Evolutionary conservation across 2,113 vertebrate genomes (phyloP).

Genomic region (Hyperopisus bebe): DNA sequence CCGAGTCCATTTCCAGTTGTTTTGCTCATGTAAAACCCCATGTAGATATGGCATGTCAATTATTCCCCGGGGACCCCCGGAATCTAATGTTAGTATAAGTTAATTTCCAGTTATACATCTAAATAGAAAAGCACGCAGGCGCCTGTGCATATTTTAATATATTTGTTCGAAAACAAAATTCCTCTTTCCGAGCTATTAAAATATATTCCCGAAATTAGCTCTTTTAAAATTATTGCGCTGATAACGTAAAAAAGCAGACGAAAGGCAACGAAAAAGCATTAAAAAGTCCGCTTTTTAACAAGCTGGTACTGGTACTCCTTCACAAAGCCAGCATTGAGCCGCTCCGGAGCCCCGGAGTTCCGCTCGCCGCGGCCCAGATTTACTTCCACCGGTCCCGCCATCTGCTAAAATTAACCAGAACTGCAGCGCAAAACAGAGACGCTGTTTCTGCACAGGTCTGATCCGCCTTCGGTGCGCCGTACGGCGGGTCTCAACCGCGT

Average conservation of each 20-base stretch:
- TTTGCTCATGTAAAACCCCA: neutral
- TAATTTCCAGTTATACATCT: neutral
- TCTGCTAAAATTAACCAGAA: neutral
- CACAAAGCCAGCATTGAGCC: conserved; percentile 18
- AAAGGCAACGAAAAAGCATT: neutral
- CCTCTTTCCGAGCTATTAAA: neutral
- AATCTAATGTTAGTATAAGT: neutral
- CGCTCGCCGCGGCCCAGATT: neutral
- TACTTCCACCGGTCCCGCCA: neutral
- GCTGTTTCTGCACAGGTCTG: neutral
- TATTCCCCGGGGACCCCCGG: neutral
- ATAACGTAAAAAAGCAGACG: neutral
- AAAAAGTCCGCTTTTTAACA: neutral
- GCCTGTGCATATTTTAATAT: neutral
- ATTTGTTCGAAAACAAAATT: neutral
- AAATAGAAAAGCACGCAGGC: neutral
- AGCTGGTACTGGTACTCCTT: neutral
- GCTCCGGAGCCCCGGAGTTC: neutral
- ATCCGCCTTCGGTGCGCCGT: neutral
- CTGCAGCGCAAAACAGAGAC: neutral
- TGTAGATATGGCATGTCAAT: neutral
- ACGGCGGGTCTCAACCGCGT: neutral
- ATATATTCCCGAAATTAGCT: neutral
- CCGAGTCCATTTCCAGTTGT: neutral
- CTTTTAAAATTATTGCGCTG: neutral